A percentile compares a stretch with the other conserved stretches of the same genome.
These are phyloP conservation scores for Himalopsyche kuldschensis DNA, from an alignment of 2,888 invertebrate genomes.

Conservation along the genomic window DNA sequence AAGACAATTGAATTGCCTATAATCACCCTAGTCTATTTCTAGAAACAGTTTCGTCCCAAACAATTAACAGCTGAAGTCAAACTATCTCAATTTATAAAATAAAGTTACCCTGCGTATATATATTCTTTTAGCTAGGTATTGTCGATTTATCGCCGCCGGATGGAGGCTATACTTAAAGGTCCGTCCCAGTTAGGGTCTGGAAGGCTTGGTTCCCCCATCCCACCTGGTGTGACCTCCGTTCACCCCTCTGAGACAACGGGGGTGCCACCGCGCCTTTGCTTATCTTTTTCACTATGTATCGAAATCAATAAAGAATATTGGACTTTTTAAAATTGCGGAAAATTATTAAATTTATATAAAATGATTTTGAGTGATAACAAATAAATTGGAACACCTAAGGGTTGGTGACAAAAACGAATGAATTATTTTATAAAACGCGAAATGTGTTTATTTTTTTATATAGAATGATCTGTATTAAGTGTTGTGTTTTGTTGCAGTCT, in stretches of 20 bases:
- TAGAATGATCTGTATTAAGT: too few relatives aligned
- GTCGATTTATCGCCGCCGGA: neutral
- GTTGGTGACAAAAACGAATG: too few relatives aligned
- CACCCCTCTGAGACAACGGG: neutral
- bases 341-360: too few relatives aligned
- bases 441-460: too few relatives aligned
- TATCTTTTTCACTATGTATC: neutral
- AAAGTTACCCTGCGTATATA: neutral
- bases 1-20: neutral
- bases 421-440: too few relatives aligned
- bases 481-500: too few relatives aligned
- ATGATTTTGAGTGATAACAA: too few relatives aligned
- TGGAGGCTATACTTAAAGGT: neutral
- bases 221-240: neutral
- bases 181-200: neutral
- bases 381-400: too few relatives aligned
- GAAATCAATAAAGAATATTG: too few relatives aligned
- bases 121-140: neutral
- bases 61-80: neutral
- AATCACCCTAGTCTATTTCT: neutral
- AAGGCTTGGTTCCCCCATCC: neutral
- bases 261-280: neutral
- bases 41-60: neutral
- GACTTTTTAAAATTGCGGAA: too few relatives aligned
- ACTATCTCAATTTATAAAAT: neutral